Base-by-base conservation (phyloP, 2,113 vertebrate species). In the Prunella himalayana region DNA sequence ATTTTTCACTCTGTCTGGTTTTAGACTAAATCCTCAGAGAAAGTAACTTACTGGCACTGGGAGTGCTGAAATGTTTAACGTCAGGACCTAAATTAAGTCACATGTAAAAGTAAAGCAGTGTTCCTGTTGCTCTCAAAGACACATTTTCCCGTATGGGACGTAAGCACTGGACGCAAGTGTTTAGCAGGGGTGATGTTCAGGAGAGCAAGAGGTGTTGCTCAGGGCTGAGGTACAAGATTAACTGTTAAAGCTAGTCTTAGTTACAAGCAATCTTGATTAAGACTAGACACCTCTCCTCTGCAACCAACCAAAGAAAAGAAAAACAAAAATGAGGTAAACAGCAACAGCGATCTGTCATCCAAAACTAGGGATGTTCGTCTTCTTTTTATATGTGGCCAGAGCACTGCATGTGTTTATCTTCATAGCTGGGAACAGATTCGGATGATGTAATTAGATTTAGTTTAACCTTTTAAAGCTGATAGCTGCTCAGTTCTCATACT, bases 311-410 rank as follows among this genome's bases (percentile, higher is more conserved):
- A 86, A 76, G 24, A 1, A 6, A 41, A 77, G n/a, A 37, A 25
- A 10, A 4, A 1, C 0, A 12, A 30, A 65, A 94, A 65, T 37
- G 15, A 94, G 71, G 44, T 81, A 76, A 83, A 90, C 31, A 79
- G n/a, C 60, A 78, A 18, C 35, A 97, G 96, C 97, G 97, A 81
- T 97, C 95, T 82, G 92, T 97, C 97, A 97, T 94, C 77, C 82
- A 89, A 92, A 95, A 60, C 70, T 87, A 28, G 83, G 93, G 92
- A 90, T 94, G 75, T 95, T 97, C 95, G 79, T 97, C 53, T 79
- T 95, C 80, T 80, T 96, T 97, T 80, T 91, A 72, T 84, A 84
- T 94, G 95, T 95, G 86, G 88, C 97, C 94, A 96, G 96, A 94
- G 91, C 85, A 68, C 1, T 95, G 73, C 41, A 66, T 96, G 54